These are phyloP conservation scores for Mionectes olivaceus DNA, from an alignment of 2,797 vertebrate genomes.

Conservation along the genomic window DNA sequence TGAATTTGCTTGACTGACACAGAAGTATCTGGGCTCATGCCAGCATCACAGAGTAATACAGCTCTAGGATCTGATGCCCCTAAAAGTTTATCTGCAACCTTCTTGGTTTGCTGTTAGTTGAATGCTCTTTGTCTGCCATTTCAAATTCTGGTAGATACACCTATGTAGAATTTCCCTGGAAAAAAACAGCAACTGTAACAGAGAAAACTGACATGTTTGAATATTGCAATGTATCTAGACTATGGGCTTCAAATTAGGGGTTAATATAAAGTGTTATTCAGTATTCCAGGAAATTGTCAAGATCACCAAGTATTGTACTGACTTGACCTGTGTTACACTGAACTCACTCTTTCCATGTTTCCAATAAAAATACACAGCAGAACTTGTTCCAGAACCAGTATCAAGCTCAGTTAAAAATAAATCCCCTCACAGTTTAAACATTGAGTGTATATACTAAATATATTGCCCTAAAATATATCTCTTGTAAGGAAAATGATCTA, in stretches of 20 bases:
- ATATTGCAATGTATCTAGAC: conserved; percentile 13
- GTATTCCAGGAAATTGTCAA: conserved; percentile 74
- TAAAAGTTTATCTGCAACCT: background rate
- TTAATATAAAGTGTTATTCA: conserved; percentile 60
- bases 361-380: conserved; percentile 71
- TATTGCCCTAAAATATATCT: background rate
- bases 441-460: background rate
- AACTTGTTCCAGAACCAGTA: conserved; percentile 62
- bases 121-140: background rate
- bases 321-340: conserved; percentile 63
- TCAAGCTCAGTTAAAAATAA: conserved; percentile 73
- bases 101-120: background rate
- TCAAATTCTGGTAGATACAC: background rate
- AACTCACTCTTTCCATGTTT: conserved; percentile 70
- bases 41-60: background rate
- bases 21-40: background rate
- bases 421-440: conserved; percentile 12
- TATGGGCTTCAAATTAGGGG: conserved; percentile 38
- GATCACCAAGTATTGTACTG: conserved; percentile 57
- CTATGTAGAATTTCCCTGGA: background rate
- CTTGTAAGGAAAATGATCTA: background rate
- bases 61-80: background rate
- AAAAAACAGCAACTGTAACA: background rate
- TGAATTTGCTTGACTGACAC: background rate
- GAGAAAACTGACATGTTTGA: background rate